Percentiles rank a stretch among this genome's conserved stretches.
These are phyloP conservation scores for Sphecodes monilicornis DNA, from an alignment of 2,888 invertebrate genomes.

Conservation along the genomic window DNA sequence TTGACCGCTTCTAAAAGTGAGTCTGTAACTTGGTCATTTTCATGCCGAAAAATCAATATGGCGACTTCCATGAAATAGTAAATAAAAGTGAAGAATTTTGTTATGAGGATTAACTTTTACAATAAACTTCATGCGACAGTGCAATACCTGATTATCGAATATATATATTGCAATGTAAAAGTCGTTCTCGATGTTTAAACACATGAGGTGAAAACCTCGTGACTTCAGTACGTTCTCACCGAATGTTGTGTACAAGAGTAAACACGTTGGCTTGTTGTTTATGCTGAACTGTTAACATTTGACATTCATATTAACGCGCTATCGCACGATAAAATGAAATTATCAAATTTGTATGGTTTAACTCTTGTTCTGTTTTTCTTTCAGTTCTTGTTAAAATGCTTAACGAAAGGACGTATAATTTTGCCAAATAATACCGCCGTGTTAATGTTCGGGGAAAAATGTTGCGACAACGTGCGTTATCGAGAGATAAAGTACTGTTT, in stretches of 20 bases:
- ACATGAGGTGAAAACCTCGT: background rate
- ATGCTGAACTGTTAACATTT: background rate
- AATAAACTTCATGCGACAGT: conserved; percentile 4
- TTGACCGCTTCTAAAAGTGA: background rate
- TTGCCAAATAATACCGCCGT: background rate
- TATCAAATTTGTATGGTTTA: background rate
- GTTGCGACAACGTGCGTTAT: conserved; percentile 30
- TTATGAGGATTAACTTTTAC: background rate
- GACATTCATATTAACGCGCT: background rate
- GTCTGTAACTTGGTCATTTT: background rate
- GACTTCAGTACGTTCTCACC: background rate
- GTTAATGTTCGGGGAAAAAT: conserved; percentile 32
- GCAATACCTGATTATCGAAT: background rate
- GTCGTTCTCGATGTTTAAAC: background rate
- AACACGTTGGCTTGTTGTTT: conserved; percentile 5
- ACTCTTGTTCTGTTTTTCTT: conserved; percentile 3
- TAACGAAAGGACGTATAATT: background rate
- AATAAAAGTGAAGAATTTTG: conserved; percentile 18
- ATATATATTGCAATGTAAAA: background rate
- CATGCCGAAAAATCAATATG: conserved; percentile 20
- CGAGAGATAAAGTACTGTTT: conserved; percentile 49
- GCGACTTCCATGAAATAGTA: conserved; percentile 29
- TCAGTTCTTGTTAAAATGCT: conserved; percentile 22
- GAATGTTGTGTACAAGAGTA: background rate
- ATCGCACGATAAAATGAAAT: conserved; percentile 1